A percentile compares a stretch with the other conserved stretches of the same genome.
phyloP scores from a whole-genome alignment of 2,113 vertebrate species.

The Alligator mississippiensis region DNA sequence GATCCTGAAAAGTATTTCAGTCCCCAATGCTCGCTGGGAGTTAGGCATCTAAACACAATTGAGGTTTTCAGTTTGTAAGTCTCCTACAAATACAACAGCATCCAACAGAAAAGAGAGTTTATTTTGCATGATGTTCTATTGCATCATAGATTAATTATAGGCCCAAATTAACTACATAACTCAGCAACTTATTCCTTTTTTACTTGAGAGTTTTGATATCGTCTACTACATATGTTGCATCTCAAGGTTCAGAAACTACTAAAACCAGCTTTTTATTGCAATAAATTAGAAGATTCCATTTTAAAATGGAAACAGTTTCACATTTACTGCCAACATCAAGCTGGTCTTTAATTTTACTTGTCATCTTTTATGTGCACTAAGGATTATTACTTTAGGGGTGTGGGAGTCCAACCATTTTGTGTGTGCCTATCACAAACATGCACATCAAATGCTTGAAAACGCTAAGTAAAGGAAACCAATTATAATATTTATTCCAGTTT shows the following conservation, averaged over 20 bases:
- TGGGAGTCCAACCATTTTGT: background rate
- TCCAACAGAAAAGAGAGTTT: constrained; percentile 26
- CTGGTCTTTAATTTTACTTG: constrained; percentile 27
- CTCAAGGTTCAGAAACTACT: constrained; percentile 51
- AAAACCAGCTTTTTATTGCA: constrained; percentile 56
- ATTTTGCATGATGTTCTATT: background rate
- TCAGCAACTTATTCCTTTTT: constrained; percentile 23
- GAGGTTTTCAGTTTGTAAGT: background rate
- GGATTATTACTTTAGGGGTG: constrained; percentile 5
- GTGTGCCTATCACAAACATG: background rate
- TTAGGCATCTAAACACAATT: constrained; percentile 50
- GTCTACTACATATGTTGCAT: constrained; percentile 50
- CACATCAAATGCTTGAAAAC: background rate
- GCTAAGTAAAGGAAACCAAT: background rate
- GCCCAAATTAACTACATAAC: constrained; percentile 39
- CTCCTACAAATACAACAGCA: background rate
- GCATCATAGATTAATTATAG: constrained; percentile 14
- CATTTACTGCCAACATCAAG: constrained; percentile 47
- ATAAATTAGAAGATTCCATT: constrained; percentile 50
- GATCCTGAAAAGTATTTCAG: constrained; percentile 51
- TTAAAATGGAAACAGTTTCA: constrained; percentile 6
- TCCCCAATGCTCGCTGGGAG: constrained; percentile 48
- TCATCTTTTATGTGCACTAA: background rate
- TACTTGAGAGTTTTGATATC: constrained; percentile 25
- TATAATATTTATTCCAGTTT: background rate